phyloP scores from a whole-genome alignment of 2,113 vertebrate species.

The Chaenogobius annularis region DNA sequence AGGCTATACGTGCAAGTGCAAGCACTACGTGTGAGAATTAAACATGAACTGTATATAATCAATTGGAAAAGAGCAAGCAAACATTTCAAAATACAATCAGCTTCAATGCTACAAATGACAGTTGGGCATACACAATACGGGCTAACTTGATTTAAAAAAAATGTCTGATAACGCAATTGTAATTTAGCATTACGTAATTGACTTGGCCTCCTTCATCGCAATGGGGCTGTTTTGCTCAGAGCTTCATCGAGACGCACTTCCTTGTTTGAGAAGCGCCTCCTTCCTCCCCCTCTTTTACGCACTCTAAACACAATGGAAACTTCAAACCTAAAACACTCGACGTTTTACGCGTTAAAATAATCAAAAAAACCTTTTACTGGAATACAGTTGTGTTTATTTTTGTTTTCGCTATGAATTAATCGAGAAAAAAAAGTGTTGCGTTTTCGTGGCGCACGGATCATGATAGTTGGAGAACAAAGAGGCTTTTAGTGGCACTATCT shows the following conservation, averaged over 20 bases:
- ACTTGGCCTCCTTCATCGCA: slow-evolving; percentile 24
- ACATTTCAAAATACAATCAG: too few relatives aligned
- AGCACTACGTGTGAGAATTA: not conserved
- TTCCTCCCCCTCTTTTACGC: not conserved
- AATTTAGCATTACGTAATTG: slow-evolving; percentile 71
- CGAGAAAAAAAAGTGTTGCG: slow-evolving; percentile 25
- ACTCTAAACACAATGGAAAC: not conserved
- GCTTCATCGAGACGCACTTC: slow-evolving; percentile 65
- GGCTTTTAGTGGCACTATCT: slow-evolving; percentile 27
- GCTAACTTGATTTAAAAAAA: not conserved
- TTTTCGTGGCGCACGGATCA: slow-evolving; percentile 33
- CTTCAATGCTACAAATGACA: not conserved
- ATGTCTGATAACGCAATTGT: not conserved
- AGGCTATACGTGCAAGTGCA: not conserved
- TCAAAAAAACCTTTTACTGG: not conserved
- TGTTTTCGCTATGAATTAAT: not conserved
- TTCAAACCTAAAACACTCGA: rapidly evolving
- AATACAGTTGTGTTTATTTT: too few relatives aligned
- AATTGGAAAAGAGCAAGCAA: not conserved
- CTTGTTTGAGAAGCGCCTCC: slow-evolving; percentile 57
- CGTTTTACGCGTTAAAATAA: not conserved
- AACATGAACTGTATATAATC: too few relatives aligned
- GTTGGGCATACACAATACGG: not conserved
- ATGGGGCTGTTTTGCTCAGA: slow-evolving; percentile 43
- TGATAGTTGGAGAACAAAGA: slow-evolving; percentile 71